Evolutionary conservation across 2,113 vertebrate genomes (phyloP).

Genomic region (Oxyura jamaicensis): DNA sequence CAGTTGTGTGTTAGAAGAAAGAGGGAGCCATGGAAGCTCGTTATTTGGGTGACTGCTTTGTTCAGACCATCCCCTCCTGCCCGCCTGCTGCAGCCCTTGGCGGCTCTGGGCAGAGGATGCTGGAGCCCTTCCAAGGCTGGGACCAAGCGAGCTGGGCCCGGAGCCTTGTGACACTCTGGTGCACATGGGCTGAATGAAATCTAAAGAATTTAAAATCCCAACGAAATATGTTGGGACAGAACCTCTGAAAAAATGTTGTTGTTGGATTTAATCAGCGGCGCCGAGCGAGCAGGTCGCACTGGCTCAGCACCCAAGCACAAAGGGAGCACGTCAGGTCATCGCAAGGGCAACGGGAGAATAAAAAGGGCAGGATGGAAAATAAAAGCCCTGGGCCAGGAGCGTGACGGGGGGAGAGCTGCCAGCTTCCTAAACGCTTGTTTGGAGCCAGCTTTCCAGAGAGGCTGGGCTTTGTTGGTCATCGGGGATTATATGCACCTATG

Average conservation of each 20-base stretch:
- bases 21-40: not conserved
- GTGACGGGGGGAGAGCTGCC: conserved; percentile 51
- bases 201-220: conserved; percentile 62
- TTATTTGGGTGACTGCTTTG: conserved; percentile 40
- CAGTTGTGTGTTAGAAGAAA: not conserved
- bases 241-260: not conserved
- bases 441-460: conserved; percentile 30
- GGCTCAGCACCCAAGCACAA: conserved; percentile 40
- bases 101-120: not conserved
- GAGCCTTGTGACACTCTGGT: conserved; percentile 33
- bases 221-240: conserved; percentile 48
- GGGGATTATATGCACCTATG: not conserved
- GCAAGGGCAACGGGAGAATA: conserved; percentile 33
- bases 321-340: conserved; percentile 19
- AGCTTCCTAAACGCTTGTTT: conserved; percentile 41
- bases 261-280: conserved; percentile 14
- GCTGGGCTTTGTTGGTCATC: not conserved
- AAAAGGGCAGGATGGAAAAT: conserved; percentile 63
- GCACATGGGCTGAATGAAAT: conserved; percentile 48
- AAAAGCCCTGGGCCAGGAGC: conserved; percentile 33
- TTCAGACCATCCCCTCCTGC: not conserved
- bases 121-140: conserved; percentile 54
- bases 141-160: not conserved
- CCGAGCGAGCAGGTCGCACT: conserved; percentile 22
- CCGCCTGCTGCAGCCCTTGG: not conserved